Base-by-base conservation (phyloP, 2,113 vertebrate genomes). In the Lampris megalopsis region DNA sequence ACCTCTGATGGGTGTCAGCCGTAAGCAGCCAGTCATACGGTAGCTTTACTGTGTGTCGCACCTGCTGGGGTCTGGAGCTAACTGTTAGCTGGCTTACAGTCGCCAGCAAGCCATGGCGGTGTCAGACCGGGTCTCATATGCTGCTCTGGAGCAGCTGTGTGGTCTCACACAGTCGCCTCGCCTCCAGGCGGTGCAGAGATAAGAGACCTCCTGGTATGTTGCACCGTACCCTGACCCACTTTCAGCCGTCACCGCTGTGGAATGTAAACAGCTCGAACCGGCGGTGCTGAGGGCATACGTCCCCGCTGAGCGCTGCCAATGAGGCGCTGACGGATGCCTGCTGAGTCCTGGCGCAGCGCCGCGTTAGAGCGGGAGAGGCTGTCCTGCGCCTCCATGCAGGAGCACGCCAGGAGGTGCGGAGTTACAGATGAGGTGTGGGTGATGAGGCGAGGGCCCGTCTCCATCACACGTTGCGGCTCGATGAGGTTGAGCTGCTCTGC, bases 261-360 rank as follows among this genome's bases (percentile, higher is more conserved):
- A 88, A 87, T 90, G 82, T 89, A 90, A 91, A 86, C 85, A 73
- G 71, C 11, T 5, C 80, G 68, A 71, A 48, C 65, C 79, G 49
- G 56, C 72, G 47, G 67, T 76, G 48, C 41, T 1, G 58, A 78
- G 71, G 73, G 48, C 71, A 77, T 71, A 81, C 75, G 70, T 38
- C 42, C 77, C 24, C 41, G 1, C 45, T 42, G 77, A 9, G 43
- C 41, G 42, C 1, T 24, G 2, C 70, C 69, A 43, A 1, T 24
- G 38, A 52, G 53, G 42, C 2, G 24, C 24, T 24, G 24, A 24
- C 37, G 5, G 63, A 54, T 9, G 69, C 67, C 70, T 59, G 60
- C 83, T 56, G 78, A 72, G 5, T 68, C 68, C 78, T 82, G 82
- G 79, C 58, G 50, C 66, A 54, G 68, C n/a, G 45, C 73, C n/a